Evolutionary conservation across 1,140 invertebrate species (phyloP).

Genomic region (Leptopilina clavipes): DNA sequence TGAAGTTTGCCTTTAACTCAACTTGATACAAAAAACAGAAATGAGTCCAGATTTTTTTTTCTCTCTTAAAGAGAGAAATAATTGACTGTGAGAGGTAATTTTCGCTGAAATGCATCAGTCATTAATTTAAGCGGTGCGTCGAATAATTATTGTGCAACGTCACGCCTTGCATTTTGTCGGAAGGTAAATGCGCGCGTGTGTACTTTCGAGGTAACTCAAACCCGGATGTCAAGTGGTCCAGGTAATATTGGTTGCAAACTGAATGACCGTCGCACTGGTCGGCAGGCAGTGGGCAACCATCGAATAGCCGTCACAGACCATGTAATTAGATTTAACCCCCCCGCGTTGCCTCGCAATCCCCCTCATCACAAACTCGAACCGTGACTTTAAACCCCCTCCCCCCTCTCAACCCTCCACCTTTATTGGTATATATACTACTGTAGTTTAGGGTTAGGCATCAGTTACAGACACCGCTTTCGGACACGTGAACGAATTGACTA

Average conservation of each 20-base stretch:
- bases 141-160: constrained; percentile 31
- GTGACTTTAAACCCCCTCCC: constrained; percentile 16
- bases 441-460: constrained; percentile 59
- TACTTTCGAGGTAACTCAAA: constrained; percentile 57
- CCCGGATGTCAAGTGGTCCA: constrained; percentile 61
- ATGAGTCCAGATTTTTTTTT: too few species aligned
- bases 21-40: too few species aligned
- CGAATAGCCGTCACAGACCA: constrained; percentile 70
- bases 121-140: constrained; percentile 9
- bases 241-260: constrained; percentile 66
- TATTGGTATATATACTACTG: constrained; percentile 39
- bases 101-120: not conserved
- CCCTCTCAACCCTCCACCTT: constrained; percentile 38
- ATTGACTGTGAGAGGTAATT: too few species aligned
- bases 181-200: constrained; percentile 19
- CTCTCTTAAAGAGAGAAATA: too few species aligned
- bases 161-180: constrained; percentile 26
- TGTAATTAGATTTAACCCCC: constrained; percentile 71
- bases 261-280: constrained; percentile 58
- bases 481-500: constrained; percentile 57
- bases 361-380: constrained; percentile 20
- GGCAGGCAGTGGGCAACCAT: constrained; percentile 53
- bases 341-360: constrained; percentile 48
- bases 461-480: constrained; percentile 61
- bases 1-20: too few species aligned